Percentiles rank a stretch among this genome's conserved stretches.
These are phyloP conservation scores for Orcinus orca DNA, from an alignment of 2,113 vertebrate species.

Conservation along the genomic window DNA sequence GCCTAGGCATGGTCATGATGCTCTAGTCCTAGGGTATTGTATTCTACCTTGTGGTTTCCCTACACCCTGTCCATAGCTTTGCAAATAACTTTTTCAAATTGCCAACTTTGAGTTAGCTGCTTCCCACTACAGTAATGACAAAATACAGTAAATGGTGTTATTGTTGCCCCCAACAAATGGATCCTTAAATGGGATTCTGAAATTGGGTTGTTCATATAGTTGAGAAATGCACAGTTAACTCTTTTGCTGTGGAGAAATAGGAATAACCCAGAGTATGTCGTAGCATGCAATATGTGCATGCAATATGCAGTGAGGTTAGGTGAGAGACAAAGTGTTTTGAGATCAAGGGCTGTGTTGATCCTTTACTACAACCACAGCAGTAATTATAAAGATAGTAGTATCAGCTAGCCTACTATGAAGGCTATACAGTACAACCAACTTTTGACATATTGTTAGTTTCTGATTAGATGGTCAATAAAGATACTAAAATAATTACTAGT, in stretches of 20 bases:
- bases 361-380: neutral
- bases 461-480: slow-evolving; percentile 26
- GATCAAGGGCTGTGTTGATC: neutral
- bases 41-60: neutral
- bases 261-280: neutral
- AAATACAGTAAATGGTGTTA: neutral
- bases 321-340: neutral
- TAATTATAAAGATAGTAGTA: neutral
- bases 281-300: neutral
- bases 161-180: neutral
- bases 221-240: neutral
- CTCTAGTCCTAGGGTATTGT: neutral
- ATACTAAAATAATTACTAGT: slow-evolving; percentile 41
- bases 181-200: neutral
- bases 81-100: neutral
- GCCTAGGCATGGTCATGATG: fast-evolving
- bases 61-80: neutral
- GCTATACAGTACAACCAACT: neutral
- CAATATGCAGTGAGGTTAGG: neutral
- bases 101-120: neutral
- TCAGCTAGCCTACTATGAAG: neutral
- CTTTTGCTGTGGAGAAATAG: neutral
- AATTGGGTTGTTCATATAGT: neutral
- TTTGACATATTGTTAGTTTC: slow-evolving; percentile 19
- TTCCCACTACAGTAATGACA: neutral